Evolutionary conservation across 1,140 invertebrate species (phyloP), one percentile per base, ranked within the genome.

Genomic region (Asbolus verrucosus): DNA sequence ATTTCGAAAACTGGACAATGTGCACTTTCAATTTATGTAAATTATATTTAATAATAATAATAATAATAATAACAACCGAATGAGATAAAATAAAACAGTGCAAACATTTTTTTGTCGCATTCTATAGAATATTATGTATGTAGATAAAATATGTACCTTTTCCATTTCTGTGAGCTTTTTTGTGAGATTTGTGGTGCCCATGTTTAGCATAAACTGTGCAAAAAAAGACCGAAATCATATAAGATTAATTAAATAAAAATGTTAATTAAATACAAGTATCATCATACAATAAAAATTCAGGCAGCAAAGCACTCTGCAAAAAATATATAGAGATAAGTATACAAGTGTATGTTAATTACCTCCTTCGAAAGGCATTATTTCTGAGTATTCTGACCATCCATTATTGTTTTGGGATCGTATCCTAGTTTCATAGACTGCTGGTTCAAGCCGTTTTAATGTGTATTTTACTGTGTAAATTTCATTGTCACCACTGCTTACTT

Each of bases 341-440:
- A n/a, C n/a, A n/a, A n/a, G n/a, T n/a, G n/a, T n/a, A n/a, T n/a
- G n/a, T n/a, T n/a, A 70, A 74, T 73, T 75, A 78, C 77, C 76
- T 61, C 67, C 67, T 61, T 76, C 69, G 33, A 78, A 73, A 9
- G 70, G 39, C 8, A 70, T 65, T 1, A 69, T 63, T 3, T 73
- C 67, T 1, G 75, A 77, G 15, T 59, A 79, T 6, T 75, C 67
- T 14, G 76, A 77, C 77, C 77, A 79, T 6, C 77, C 77, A 38
- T 79, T 72, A 0, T 6, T 9, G 31, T 79, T 79, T 38, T 68
- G 27, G 0, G 77, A 77, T 19, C 76, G 18, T 11, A 72, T 54
- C 24, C 71, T 75, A 6, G 75, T 72, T 65, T 79, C 77, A 31
- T 77, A 79, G 8, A 54, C 39, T 21, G 75, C 76, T 11, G 70